Base-by-base conservation (phyloP, 1,140 invertebrate species). In the Saccostrea glomerata region DNA sequence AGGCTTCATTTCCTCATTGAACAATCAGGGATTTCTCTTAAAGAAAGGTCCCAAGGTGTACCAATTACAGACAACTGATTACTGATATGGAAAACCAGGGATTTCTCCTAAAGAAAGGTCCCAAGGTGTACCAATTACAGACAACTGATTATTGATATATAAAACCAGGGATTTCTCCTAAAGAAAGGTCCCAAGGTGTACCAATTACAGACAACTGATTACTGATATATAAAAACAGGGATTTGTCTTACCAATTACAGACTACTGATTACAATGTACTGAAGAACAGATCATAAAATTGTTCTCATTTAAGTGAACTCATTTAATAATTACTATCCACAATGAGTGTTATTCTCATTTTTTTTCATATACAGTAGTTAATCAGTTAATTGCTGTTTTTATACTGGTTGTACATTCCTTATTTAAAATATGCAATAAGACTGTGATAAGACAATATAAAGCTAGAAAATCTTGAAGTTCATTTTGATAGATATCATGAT, bases 31-130 rank as follows among this genome's bases (percentile, higher is more conserved):
- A 54, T 97, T 97, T 95, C 95, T 99, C 84, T 95, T 99, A 88
- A 97, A 98, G 93, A 98, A 98, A 95, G 97, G 96, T 15, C 96
- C 96, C n/a, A 97, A 97, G 94, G 95, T 97, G 20, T 99, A 98
- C 93, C 96, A 97, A 94, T 96, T 97, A 25, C 94, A 95, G 86
- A 94, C 93, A 17, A 90, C 94, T 93, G 90, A 94, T 66, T 94
- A 92, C 40, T 94, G 87, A 91, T 15, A 60, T 15, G 4, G 13
- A 3, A 58, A 11, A 73, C 66, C 6, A 73, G 23, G 13, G 66
- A 73, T 30, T 73, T 30, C 66, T 73, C 13, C 47, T 47, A 47
- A 47, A 97, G 30, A 36, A 36, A 36, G 30, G 30, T 36, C 30
- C 30, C 30, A 36, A 97, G 94, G 95, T 96, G 20, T 99, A 98